A percentile compares a stretch with the other conserved stretches of the same genome.
Evolutionary conservation across 2,888 invertebrate genomes (phyloP).

Genomic region (Dynastes tityus): DNA sequence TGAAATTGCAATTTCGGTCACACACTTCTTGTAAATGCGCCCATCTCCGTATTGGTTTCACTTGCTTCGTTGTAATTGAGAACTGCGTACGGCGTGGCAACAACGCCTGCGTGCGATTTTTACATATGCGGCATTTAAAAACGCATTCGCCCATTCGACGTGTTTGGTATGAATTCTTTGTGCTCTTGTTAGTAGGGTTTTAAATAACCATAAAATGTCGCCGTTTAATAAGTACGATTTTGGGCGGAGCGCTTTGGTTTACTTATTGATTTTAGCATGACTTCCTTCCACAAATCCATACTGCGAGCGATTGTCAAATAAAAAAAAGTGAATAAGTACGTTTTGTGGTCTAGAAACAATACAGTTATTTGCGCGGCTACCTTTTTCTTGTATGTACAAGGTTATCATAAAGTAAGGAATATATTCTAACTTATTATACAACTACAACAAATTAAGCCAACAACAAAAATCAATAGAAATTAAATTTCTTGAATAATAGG

Average conservation of each 20-base stretch:
- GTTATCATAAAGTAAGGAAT: too few relatives aligned
- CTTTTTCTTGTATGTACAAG: not conserved
- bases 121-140: conserved; percentile 13
- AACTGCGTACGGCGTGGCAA: conserved; percentile 39
- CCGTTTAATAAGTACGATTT: conserved; percentile 1
- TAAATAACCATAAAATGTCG: conserved; percentile 35
- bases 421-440: too few relatives aligned
- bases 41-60: conserved; percentile 19
- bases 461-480: too few relatives aligned
- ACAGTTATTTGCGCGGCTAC: not conserved
- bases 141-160: not conserved
- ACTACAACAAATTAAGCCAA: too few relatives aligned
- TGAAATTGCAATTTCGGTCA: conserved; percentile 12
- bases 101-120: conserved; percentile 27
- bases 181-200: conserved; percentile 7
- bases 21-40: conserved; percentile 27
- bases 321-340: not conserved
- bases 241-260: conserved; percentile 31
- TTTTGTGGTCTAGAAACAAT: not conserved
- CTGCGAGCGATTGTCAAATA: not conserved
- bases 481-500: too few relatives aligned
- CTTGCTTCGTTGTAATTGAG: conserved; percentile 13
- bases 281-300: conserved; percentile 1
- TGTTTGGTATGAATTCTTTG: conserved; percentile 40
- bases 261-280: conserved; percentile 46